phyloP scores from a whole-genome alignment of 2,113 vertebrate genomes.

The Erinaceus europaeus region DNA sequence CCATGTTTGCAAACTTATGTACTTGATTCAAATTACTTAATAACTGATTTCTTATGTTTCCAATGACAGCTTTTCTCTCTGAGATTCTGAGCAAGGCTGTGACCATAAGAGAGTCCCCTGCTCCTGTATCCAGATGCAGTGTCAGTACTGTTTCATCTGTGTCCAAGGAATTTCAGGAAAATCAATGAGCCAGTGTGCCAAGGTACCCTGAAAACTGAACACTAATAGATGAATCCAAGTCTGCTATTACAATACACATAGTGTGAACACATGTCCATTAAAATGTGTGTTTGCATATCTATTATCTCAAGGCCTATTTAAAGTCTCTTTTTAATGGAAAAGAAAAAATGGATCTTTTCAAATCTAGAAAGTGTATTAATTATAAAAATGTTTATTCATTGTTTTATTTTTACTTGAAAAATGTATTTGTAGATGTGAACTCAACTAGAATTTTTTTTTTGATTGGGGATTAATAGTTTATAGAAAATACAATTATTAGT shows the following conservation, averaged over 20 bases:
- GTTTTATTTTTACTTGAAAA: too few relatives aligned
- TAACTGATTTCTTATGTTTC: not conserved
- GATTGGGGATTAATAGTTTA: too few relatives aligned
- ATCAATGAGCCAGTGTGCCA: not conserved
- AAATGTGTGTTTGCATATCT: not conserved
- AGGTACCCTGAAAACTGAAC: not conserved
- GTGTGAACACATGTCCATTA: not conserved
- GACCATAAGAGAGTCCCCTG: not conserved
- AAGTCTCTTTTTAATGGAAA: not conserved
- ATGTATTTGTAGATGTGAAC: too few relatives aligned
- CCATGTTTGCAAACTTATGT: not conserved
- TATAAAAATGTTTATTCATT: too few relatives aligned
- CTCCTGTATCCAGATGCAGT: not conserved
- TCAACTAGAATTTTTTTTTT: too few relatives aligned
- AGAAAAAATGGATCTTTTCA: too few relatives aligned
- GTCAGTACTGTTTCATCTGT: not conserved
- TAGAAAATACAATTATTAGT: too few relatives aligned
- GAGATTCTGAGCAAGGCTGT: not conserved
- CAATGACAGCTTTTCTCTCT: not conserved
- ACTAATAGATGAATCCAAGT: too few relatives aligned
- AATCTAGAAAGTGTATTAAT: too few relatives aligned
- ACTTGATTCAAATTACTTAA: not conserved
- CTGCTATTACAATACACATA: too few relatives aligned
- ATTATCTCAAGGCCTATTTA: not conserved
- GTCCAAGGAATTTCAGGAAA: not conserved